A percentile compares a stretch with the other conserved stretches of the same genome.
phyloP scores from a whole-genome alignment of 2,113 vertebrate species.

The Chaetodon auriga region DNA sequence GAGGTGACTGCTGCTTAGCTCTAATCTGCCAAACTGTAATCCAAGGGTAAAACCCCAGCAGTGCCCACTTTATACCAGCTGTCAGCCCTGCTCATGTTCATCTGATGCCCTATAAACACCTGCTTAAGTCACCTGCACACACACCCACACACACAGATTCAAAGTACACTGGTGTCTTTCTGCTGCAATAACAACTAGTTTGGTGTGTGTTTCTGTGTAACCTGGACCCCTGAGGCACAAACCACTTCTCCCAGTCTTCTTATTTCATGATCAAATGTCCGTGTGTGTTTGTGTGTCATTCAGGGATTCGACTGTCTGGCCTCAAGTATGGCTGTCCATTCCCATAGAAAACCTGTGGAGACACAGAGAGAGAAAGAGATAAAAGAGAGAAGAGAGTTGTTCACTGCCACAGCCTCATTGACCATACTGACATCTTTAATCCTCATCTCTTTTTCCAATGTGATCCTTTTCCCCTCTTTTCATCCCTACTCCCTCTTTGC shows the following conservation, averaged over 20 bases:
- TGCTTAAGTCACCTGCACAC: slow-evolving; percentile 40
- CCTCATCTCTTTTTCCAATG: neutral
- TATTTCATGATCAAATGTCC: slow-evolving; percentile 14
- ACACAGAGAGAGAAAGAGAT: slow-evolving; percentile 36
- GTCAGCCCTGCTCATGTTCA: slow-evolving; percentile 26
- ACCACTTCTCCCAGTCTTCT: neutral
- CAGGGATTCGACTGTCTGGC: neutral
- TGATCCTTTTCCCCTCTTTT: neutral
- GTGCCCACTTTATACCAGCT: slow-evolving; percentile 58
- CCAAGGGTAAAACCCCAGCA: slow-evolving; percentile 36
- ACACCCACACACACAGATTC: slow-evolving; percentile 14
- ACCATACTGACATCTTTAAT: slow-evolving; percentile 33
- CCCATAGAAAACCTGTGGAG: slow-evolving; percentile 50
- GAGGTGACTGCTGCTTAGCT: slow-evolving; percentile 60
- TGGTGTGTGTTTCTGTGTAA: neutral
- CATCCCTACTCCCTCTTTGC: neutral
- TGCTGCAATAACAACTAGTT: neutral
- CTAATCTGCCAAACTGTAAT: slow-evolving; percentile 77
- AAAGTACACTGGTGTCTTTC: neutral
- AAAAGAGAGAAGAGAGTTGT: neutral
- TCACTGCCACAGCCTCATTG: slow-evolving; percentile 27
- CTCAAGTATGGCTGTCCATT: slow-evolving; percentile 12
- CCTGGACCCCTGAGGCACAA: slow-evolving; percentile 23
- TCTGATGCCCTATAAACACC: slow-evolving; percentile 39
- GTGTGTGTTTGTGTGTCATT: slow-evolving; percentile 5